Conservation (phyloP, 2,113 vertebrate genomes). For the Polypterus senegalus region DNA sequence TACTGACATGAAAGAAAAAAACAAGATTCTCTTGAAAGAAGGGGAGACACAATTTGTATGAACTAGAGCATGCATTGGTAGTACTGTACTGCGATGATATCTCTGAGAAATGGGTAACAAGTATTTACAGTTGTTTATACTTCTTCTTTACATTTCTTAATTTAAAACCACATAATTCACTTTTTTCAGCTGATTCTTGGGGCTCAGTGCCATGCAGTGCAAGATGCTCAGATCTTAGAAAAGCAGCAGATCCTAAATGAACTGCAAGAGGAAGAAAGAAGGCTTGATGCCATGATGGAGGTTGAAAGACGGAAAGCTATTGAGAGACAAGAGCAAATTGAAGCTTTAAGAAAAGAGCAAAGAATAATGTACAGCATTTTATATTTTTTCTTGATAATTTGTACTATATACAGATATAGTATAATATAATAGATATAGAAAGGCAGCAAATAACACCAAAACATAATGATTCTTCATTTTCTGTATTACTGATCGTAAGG, state of each 20-base stretch:
- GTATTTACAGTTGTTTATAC: background rate
- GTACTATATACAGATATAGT: too few species aligned
- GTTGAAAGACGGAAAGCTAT: conserved; percentile 50
- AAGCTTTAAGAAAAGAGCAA: conserved; percentile 49
- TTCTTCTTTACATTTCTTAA: conserved; percentile 1
- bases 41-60: too few species aligned
- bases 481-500: too few species aligned
- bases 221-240: conserved; percentile 69
- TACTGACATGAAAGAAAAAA: conserved; percentile 18
- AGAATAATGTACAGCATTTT: conserved; percentile 36
- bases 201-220: conserved; percentile 71
- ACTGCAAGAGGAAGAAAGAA: conserved; percentile 58
- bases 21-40: too few species aligned
- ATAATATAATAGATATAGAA: too few species aligned
- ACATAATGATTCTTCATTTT: too few species aligned
- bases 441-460: too few species aligned
- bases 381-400: too few species aligned
- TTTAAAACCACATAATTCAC: background rate
- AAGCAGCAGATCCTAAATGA: conserved; percentile 56
- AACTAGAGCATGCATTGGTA: too few species aligned
- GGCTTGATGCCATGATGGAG: conserved; percentile 76
- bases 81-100: too few species aligned
- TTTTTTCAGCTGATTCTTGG: conserved; percentile 55
- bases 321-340: conserved; percentile 49
- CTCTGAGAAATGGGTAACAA: background rate